Conservation (phyloP, 2,888 invertebrate genomes). For the Agrilus biguttatus region DNA sequence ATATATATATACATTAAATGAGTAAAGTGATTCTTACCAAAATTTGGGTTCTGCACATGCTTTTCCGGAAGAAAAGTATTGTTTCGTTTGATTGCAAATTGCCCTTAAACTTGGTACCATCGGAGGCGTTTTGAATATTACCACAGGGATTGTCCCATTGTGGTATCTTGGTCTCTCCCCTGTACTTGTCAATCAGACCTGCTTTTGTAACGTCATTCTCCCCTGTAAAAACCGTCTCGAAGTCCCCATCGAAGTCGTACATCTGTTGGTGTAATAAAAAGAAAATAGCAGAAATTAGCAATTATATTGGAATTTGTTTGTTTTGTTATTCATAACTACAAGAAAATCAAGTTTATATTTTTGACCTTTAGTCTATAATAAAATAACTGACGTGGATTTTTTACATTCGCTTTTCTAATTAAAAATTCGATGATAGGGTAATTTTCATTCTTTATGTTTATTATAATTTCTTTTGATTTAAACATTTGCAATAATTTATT, state of each 20-base stretch:
- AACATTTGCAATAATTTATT: too few relatives aligned
- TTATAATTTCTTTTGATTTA: too few relatives aligned
- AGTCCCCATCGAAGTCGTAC: conserved; percentile 73
- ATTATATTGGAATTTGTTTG: too few relatives aligned
- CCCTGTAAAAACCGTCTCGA: conserved; percentile 65
- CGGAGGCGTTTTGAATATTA: conserved; percentile 61
- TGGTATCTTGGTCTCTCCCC: conserved; percentile 53
- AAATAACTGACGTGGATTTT: too few relatives aligned
- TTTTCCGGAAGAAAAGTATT: conserved; percentile 66
- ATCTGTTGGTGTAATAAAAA: conserved; percentile 54
- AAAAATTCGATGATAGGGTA: too few relatives aligned
- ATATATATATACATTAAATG: too few relatives aligned
- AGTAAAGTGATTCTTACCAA: conserved; percentile 41
- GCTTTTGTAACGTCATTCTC: conserved; percentile 42
- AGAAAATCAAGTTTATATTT: too few relatives aligned
- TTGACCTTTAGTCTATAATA: too few relatives aligned
- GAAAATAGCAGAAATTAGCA: too few relatives aligned
- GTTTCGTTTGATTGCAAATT: conserved; percentile 52
- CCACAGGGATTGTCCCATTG: conserved; percentile 72
- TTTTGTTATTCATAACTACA: too few relatives aligned
- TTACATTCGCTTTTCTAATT: too few relatives aligned
- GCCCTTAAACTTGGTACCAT: conserved; percentile 73
- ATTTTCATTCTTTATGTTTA: too few relatives aligned
- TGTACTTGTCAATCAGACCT: conserved; percentile 64
- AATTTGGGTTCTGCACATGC: conserved; percentile 67